Conservation (phyloP, 2,797 vertebrate species). For the Sebastes iracundus region DNA sequence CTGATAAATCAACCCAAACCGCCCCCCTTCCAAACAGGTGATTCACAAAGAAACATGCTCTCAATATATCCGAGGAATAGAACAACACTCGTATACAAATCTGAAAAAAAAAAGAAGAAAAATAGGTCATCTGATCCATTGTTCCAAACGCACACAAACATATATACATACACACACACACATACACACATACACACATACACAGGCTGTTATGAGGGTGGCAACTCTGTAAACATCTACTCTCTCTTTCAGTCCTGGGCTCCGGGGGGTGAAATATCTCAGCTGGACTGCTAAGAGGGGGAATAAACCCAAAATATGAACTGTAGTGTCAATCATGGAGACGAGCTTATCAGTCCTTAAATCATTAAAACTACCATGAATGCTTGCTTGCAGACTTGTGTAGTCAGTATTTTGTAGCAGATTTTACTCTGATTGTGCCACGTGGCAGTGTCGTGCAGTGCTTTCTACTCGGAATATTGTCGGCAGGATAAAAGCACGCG, state of each 20-base stretch:
- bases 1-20: slow-evolving; percentile 51
- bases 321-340: slow-evolving; percentile 13
- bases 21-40: slow-evolving; percentile 41
- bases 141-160: slow-evolving; percentile 58
- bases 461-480: slow-evolving; percentile 5
- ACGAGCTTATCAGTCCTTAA: neutral
- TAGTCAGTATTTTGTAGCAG: neutral
- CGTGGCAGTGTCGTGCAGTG: slow-evolving; percentile 4
- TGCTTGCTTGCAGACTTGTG: neutral
- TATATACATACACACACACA: slow-evolving; percentile 25
- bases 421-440: neutral
- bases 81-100: slow-evolving; percentile 69
- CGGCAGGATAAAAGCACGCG: slow-evolving; percentile 13
- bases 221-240: slow-evolving; percentile 62
- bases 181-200: slow-evolving; percentile 27
- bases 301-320: slow-evolving; percentile 5
- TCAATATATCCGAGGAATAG: slow-evolving; percentile 58
- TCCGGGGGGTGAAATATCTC: slow-evolving; percentile 3
- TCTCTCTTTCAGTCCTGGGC: slow-evolving; percentile 44
- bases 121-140: slow-evolving; percentile 49
- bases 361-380: neutral
- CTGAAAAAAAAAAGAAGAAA: slow-evolving; percentile 12
- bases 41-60: slow-evolving; percentile 57
- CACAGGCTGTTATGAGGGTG: slow-evolving; percentile 49
- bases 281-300: slow-evolving; percentile 4